phyloP scores from a whole-genome alignment of 2,113 vertebrate species.

The Gracilinanus agilis region DNA sequence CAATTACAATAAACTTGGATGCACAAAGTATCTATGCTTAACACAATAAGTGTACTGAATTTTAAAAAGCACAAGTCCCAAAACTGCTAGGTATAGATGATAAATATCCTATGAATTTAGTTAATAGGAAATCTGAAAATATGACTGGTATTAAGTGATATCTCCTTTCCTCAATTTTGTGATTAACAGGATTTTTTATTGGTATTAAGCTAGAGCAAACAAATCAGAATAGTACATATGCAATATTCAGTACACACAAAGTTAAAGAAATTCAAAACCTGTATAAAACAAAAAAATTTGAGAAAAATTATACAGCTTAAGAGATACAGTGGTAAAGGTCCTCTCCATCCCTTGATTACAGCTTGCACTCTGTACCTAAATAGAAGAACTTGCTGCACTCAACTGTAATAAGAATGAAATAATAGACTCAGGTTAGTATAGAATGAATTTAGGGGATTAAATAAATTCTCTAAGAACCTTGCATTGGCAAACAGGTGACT shows the following conservation, averaged over 20 bases:
- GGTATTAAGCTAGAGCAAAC: slow-evolving; percentile 89
- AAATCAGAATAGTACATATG: slow-evolving; percentile 88
- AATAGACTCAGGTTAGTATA: slow-evolving; percentile 80
- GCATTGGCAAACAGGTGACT: slow-evolving; percentile 76
- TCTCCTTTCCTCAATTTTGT: slow-evolving; percentile 82
- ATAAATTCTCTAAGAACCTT: slow-evolving; percentile 80
- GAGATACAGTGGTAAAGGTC: slow-evolving; percentile 81
- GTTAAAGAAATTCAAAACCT: slow-evolving; percentile 86
- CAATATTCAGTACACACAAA: slow-evolving; percentile 88
- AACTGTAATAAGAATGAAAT: slow-evolving; percentile 76
- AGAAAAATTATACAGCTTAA: slow-evolving; percentile 82
- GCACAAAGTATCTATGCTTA: not conserved
- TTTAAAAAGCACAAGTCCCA: slow-evolving; percentile 37
- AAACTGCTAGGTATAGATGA: not conserved
- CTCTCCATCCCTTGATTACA: slow-evolving; percentile 78
- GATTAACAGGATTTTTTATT: slow-evolving; percentile 88
- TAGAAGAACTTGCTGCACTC: slow-evolving; percentile 73
- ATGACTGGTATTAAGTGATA: slow-evolving; percentile 81
- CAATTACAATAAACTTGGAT: slow-evolving; percentile 50
- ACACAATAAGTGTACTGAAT: slow-evolving; percentile 27
- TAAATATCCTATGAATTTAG: slow-evolving; percentile 52
- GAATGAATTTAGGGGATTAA: slow-evolving; percentile 82
- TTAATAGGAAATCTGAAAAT: slow-evolving; percentile 57
- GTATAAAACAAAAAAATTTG: slow-evolving; percentile 81
- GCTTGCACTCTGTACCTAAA: slow-evolving; percentile 73